Evolutionary conservation across 2,888 invertebrate species (phyloP).

Genomic region (Lysandra bellargus): DNA sequence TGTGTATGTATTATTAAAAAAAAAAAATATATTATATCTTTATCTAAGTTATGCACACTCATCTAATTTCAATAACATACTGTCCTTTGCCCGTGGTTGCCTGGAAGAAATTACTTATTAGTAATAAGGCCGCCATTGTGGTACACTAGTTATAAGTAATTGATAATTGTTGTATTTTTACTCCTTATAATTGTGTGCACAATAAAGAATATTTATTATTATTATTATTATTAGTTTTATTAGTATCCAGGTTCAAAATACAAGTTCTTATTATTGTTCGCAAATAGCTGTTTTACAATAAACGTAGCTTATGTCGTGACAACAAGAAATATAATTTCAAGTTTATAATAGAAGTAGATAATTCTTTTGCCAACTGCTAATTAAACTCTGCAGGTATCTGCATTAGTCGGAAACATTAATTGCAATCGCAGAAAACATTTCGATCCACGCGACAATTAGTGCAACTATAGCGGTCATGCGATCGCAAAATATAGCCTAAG

Average conservation of each 20-base stretch:
- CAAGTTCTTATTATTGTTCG: not conserved
- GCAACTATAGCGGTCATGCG: constrained; percentile 30
- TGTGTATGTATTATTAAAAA: too few relatives aligned
- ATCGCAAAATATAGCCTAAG: constrained; percentile 21
- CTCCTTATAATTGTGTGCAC: too few relatives aligned
- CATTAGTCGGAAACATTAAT: constrained; percentile 32
- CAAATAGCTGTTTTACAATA: not conserved
- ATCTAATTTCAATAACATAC: too few relatives aligned
- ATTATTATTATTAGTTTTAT: too few relatives aligned
- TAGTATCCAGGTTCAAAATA: not conserved
- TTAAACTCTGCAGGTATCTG: constrained; percentile 33
- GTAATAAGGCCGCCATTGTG: too few relatives aligned
- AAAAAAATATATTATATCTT: too few relatives aligned
- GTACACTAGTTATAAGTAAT: too few relatives aligned
- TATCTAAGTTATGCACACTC: too few relatives aligned
- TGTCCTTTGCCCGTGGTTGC: too few relatives aligned
- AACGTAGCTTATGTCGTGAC: not conserved
- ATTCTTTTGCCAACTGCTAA: constrained; percentile 14
- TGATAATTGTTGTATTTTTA: too few relatives aligned
- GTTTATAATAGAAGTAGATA: not conserved
- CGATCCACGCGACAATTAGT: constrained; percentile 32
- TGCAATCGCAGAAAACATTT: constrained; percentile 29
- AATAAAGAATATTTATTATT: too few relatives aligned
- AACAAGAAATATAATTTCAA: not conserved
- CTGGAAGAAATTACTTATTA: too few relatives aligned